A percentile compares a stretch with the other conserved stretches of the same genome.
These are phyloP conservation scores for Coenonympha glycerion DNA, from an alignment of 2,888 invertebrate genomes.

Conservation along the genomic window DNA sequence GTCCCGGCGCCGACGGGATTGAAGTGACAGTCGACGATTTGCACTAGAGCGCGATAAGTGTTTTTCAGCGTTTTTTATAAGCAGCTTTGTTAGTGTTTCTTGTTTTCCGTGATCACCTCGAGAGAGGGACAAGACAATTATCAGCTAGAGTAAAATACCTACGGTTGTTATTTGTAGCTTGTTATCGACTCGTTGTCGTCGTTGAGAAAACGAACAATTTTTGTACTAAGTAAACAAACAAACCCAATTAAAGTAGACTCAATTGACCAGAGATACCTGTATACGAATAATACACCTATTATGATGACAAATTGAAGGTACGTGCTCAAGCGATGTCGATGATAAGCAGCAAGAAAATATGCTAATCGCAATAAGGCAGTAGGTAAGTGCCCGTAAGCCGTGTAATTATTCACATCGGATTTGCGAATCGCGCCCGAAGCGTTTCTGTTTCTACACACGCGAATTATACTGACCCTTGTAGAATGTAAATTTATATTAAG, in stretches of 20 bases:
- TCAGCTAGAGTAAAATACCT: not conserved
- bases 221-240: not conserved
- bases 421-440: conserved; percentile 70
- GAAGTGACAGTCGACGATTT: conserved; percentile 74
- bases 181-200: too few species aligned
- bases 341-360: conserved; percentile 73
- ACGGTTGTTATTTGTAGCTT: not conserved
- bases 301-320: conserved; percentile 10
- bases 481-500: not conserved
- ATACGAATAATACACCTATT: too few species aligned
- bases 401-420: conserved; percentile 76
- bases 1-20: conserved; percentile 58
- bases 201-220: not conserved
- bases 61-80: conserved; percentile 70
- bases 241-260: not conserved
- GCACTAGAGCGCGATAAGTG: conserved; percentile 73
- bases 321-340: conserved; percentile 33
- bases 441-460: conserved; percentile 62
- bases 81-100: conserved; percentile 64
- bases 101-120: conserved; percentile 44
- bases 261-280: not conserved
- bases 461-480: conserved; percentile 69
- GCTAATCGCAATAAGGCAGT: conserved; percentile 74
- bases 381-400: conserved; percentile 74
- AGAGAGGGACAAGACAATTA: conserved; percentile 23